Conservation (phyloP, 2,113 vertebrate genomes). For the Lycocorax pyrrhopterus region DNA sequence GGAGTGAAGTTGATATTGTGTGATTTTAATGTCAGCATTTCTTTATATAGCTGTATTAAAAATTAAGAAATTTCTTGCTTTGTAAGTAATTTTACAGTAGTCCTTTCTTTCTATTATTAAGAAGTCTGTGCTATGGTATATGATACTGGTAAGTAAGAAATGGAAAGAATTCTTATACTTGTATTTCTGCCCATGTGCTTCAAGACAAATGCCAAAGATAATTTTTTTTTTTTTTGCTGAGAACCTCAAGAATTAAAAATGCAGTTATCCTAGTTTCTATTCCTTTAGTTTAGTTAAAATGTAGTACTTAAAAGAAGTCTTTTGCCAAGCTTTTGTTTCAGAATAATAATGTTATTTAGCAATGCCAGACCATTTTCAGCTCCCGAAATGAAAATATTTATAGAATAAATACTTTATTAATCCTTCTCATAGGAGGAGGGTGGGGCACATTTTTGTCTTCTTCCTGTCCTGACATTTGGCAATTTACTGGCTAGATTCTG, state of each 20-base stretch:
- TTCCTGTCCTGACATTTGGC: conserved; percentile 8
- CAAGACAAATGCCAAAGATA: background rate
- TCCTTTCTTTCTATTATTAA: background rate
- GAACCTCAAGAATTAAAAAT: conserved; percentile 22
- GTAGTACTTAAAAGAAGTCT: conserved; percentile 1
- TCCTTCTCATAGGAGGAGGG: conserved; percentile 33
- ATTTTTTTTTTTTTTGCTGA: background rate
- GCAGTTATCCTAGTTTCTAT: conserved; percentile 34
- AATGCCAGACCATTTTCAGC: conserved; percentile 54
- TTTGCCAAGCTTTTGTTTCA: conserved; percentile 68
- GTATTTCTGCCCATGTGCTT: background rate
- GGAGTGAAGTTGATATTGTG: background rate
- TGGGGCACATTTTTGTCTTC: conserved; percentile 16
- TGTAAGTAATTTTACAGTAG: background rate
- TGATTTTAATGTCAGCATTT: background rate
- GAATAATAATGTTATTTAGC: conserved; percentile 57
- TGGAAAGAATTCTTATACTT: background rate
- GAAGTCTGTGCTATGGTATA: background rate
- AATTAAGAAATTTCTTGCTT: background rate
- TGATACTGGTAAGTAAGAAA: background rate
- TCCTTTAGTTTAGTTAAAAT: conserved; percentile 55
- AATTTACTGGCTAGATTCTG: background rate
- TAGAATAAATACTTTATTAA: conserved; percentile 52
- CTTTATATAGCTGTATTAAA: background rate
- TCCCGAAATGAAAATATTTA: conserved; percentile 66